Base-by-base conservation (phyloP, 92 coral and sea anemone genomes). In the Phenganax stokvisi region DNA sequence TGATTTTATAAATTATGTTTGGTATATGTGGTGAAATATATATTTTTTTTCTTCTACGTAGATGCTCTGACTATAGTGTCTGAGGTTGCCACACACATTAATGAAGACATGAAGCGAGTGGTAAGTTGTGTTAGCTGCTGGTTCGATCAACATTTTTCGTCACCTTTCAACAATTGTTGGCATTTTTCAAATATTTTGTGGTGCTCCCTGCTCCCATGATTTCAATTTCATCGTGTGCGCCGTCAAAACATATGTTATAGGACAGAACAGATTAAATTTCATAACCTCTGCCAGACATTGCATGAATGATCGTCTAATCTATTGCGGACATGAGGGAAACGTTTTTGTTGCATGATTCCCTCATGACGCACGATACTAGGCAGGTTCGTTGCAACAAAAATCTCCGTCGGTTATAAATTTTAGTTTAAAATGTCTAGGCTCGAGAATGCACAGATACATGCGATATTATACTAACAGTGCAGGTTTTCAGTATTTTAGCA, bases 101-200 rank as follows among this genome's bases (percentile, higher is more conserved):
- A 96, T 76, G 99, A 96, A 81, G 91, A 93, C 76, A 96, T 96
- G 99, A 96, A 96, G 83, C 89, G 89, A 85, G 90, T 88, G 90
- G 99, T 94, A 57, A 56, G 98, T 85, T 69, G 11, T 9, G 53
- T 69, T 20, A 5, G 12, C 12, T 12, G 72, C 30, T 67, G 51
- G 1, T 20, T 20, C 25, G 3, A 20, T 57, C 15, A 11, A 11
- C 63, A 12, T 8, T 65, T 44, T 65, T 65, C 71, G 16, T 13
- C 25, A 59, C 25, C 25, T 65, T 37, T 37, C 3, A 37, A 37
- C 47, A 37, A 2, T 65, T 2, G 1, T 59, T 13, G 15, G 25
- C 25, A 12, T 59, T 59, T 59, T 59, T 12, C 15, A 59, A 59
- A 59, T 59, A 12, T 12, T 59, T 59, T 59, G 2, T 20, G 47